A percentile compares a stretch with the other conserved stretches of the same genome.
Evolutionary conservation across 2,113 vertebrate species (phyloP).

Genomic region (Dicrurus megarhynchus): DNA sequence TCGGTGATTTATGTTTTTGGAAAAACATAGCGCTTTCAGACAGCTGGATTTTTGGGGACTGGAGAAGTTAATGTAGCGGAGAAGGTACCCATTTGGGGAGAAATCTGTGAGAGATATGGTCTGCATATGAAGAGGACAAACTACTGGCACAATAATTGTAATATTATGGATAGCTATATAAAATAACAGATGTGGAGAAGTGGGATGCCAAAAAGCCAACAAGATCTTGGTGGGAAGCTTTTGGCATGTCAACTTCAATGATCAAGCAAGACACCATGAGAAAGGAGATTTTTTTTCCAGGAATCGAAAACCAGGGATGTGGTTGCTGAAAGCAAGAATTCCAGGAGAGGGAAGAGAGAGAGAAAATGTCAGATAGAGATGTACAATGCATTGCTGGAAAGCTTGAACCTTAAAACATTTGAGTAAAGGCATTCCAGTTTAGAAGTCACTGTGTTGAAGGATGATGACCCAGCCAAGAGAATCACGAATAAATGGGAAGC

Average conservation of each 20-base stretch:
- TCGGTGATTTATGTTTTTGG: neutral
- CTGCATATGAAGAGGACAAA: constrained; percentile 22
- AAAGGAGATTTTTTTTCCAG: constrained; percentile 51
- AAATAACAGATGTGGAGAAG: constrained; percentile 62
- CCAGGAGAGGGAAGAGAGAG: neutral
- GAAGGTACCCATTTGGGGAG: neutral
- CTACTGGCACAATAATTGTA: constrained; percentile 52
- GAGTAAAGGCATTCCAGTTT: constrained; percentile 1
- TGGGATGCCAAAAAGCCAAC: constrained; percentile 42
- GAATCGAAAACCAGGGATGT: constrained; percentile 41
- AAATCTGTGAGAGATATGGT: neutral
- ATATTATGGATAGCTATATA: constrained; percentile 32
- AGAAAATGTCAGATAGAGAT: constrained; percentile 19
- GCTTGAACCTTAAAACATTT: constrained; percentile 10
- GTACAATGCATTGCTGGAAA: neutral
- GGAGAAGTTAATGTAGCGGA: neutral
- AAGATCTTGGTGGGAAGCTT: constrained; percentile 50
- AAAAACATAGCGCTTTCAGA: neutral
- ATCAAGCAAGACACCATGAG: constrained; percentile 8
- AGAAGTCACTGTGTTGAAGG: neutral
- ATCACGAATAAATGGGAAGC: neutral
- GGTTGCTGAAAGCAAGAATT: constrained; percentile 44
- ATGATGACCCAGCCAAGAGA: neutral
- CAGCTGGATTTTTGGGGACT: neutral
- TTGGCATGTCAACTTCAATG: constrained; percentile 56